Conservation (phyloP, 1,140 invertebrate species). For the Augochlora pura region DNA sequence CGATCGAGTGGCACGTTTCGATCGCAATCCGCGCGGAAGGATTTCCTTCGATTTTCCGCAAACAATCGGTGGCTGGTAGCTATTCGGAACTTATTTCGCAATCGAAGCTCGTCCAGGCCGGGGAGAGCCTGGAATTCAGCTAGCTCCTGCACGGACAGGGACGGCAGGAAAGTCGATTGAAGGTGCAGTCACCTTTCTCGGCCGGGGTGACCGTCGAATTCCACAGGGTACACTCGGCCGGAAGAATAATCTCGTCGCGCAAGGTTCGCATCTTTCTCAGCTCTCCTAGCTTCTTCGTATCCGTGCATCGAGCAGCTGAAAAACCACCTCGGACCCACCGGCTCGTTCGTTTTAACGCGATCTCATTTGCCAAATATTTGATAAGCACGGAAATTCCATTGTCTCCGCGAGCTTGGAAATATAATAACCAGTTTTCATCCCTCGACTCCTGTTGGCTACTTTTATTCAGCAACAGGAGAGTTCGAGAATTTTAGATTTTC, state of each 20-base stretch:
- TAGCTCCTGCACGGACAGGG: conserved; percentile 51
- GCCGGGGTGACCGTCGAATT: conserved; percentile 68
- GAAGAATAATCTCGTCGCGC: conserved; percentile 65
- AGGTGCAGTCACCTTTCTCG: conserved; percentile 72
- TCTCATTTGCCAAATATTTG: not conserved
- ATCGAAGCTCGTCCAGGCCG: conserved; percentile 35
- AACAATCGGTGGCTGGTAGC: conserved; percentile 16
- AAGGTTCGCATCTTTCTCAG: conserved; percentile 48
- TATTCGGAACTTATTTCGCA: conserved; percentile 41
- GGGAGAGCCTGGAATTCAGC: conserved; percentile 51
- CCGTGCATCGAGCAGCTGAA: not conserved
- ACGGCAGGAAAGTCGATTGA: conserved; percentile 59
- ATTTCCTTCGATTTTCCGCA: not conserved
- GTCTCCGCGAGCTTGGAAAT: no score
- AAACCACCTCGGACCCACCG: not conserved
- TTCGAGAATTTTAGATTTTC: no score
- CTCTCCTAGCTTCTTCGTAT: not conserved
- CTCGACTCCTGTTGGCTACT: no score
- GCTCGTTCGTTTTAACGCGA: not conserved
- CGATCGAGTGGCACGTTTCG: not conserved
- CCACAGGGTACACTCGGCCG: conserved; percentile 67
- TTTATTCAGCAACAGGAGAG: no score
- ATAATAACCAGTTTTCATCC: no score
- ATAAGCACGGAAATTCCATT: no score
- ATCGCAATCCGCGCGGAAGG: not conserved